Conservation (phyloP, 1,140 invertebrate genomes). For the Leptopilina clavipes region DNA sequence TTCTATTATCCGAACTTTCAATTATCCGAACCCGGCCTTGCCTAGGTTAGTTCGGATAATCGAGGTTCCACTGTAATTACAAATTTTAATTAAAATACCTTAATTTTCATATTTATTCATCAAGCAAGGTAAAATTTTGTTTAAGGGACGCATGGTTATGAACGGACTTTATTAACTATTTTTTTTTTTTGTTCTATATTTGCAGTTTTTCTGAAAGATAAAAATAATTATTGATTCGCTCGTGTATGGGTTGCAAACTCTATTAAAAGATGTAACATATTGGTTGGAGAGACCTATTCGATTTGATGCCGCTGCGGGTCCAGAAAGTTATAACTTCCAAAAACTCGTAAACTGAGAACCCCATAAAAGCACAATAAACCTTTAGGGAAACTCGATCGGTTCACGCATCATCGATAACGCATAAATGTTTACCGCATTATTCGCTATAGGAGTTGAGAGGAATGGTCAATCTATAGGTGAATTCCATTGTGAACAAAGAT, state of each 20-base stretch:
- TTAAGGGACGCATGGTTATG: too few species aligned
- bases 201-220: background rate
- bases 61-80: too few species aligned
- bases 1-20: too few species aligned
- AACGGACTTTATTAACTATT: too few species aligned
- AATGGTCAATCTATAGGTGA: background rate
- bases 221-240: background rate
- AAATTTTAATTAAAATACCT: background rate
- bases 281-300: background rate
- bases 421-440: slow-evolving; percentile 23
- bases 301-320: background rate
- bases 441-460: background rate
- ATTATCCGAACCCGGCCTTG: too few species aligned
- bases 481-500: background rate
- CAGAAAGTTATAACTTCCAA: slow-evolving; percentile 6
- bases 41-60: too few species aligned
- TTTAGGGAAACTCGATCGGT: slow-evolving; percentile 10
- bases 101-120: too few species aligned
- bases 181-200: background rate
- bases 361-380: slow-evolving; percentile 1
- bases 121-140: too few species aligned
- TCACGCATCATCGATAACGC: background rate
- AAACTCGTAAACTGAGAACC: background rate
- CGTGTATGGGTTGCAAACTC: background rate
- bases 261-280: background rate